A percentile compares a stretch with the other conserved stretches of the same genome.
These are phyloP conservation scores for Tetragnatha versicolor DNA, from an alignment of 1,140 invertebrate genomes.

Conservation along the genomic window DNA sequence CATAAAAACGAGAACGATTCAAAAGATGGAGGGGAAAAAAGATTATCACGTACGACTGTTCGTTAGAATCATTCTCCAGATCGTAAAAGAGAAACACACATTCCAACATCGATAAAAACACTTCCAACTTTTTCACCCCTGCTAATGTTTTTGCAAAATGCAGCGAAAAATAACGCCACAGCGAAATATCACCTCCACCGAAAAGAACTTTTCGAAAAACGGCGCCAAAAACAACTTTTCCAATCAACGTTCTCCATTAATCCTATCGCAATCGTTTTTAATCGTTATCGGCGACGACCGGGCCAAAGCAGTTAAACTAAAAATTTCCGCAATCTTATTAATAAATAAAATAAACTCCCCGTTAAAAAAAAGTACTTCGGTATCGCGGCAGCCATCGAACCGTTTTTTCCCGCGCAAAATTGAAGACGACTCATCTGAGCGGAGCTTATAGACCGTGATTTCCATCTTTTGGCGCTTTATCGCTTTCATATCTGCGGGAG, in stretches of 20 bases:
- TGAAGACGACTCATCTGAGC: slow-evolving; percentile 32
- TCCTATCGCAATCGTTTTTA: slow-evolving; percentile 53
- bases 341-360: slow-evolving; percentile 55
- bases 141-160: slow-evolving; percentile 3
- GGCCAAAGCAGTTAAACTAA: slow-evolving; percentile 55
- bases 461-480: slow-evolving; percentile 43
- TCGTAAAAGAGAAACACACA: slow-evolving; percentile 7
- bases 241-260: slow-evolving; percentile 46
- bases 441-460: slow-evolving; percentile 33
- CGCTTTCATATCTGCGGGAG: slow-evolving; percentile 13
- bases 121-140: not conserved
- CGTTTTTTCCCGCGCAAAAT: slow-evolving; percentile 38
- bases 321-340: slow-evolving; percentile 55
- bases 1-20: too few relatives aligned
- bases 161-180: slow-evolving; percentile 15
- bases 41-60: too few relatives aligned
- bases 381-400: too few relatives aligned
- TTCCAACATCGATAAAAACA: slow-evolving; percentile 14
- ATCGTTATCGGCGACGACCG: slow-evolving; percentile 52
- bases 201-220: slow-evolving; percentile 36
- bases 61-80: not conserved
- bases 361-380: slow-evolving; percentile 25
- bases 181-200: not conserved
- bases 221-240: slow-evolving; percentile 48
- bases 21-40: too few relatives aligned